phyloP scores from a whole-genome alignment of 2,797 vertebrate species.

The Pygocentrus nattereri region DNA sequence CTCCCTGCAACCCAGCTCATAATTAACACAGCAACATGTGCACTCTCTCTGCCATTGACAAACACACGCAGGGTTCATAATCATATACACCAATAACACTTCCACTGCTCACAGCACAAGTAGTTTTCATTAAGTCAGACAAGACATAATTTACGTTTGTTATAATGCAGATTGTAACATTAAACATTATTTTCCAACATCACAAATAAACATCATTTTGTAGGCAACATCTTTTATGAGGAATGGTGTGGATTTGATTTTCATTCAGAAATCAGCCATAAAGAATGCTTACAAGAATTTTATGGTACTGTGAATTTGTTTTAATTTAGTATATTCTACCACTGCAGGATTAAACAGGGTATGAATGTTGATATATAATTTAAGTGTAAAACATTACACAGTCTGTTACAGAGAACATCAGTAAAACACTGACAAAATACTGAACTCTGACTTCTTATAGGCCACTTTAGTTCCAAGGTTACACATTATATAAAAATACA shows the following conservation, averaged over 20 bases:
- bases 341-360: too few relatives aligned
- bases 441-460: too few relatives aligned
- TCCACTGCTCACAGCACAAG: not conserved
- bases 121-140: not conserved
- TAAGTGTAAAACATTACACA: too few relatives aligned
- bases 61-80: conserved; percentile 9
- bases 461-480: too few relatives aligned
- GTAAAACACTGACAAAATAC: too few relatives aligned
- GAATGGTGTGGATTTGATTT: not conserved
- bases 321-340: too few relatives aligned
- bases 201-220: not conserved
- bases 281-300: not conserved
- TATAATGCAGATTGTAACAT: not conserved
- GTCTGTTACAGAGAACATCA: too few relatives aligned
- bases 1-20: conserved; percentile 39
- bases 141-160: not conserved
- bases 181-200: not conserved
- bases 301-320: too few relatives aligned
- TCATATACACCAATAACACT: conserved; percentile 15
- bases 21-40: conserved; percentile 52
- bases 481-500: too few relatives aligned
- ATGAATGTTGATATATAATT: too few relatives aligned
- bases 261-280: not conserved
- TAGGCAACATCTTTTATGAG: not conserved
- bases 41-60: conserved; percentile 35